Conservation (phyloP, 2,888 invertebrate species). For the Diabrotica balteata region DNA sequence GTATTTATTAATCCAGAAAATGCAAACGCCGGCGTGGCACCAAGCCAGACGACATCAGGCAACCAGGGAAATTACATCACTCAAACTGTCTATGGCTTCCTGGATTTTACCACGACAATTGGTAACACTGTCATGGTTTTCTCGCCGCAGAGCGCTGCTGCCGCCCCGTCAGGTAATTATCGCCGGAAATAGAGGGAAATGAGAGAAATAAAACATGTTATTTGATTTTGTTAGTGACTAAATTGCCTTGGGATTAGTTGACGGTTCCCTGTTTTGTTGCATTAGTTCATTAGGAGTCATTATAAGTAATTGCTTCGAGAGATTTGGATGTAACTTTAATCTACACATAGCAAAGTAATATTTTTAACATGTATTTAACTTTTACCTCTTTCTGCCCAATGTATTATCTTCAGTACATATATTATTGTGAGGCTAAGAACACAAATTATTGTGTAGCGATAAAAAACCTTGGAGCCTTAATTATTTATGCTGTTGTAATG, state of each 20-base stretch:
- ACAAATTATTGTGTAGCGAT: too few species aligned
- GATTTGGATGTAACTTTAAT: neutral
- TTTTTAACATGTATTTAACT: too few species aligned
- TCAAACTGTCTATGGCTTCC: conserved; percentile 91
- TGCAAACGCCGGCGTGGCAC: conserved; percentile 34
- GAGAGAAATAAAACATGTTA: conserved; percentile 12
- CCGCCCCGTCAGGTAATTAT: conserved; percentile 68
- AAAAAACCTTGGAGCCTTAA: too few species aligned
- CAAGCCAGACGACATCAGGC: conserved; percentile 37
- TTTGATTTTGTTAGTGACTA: conserved; percentile 3
- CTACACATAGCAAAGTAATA: neutral
- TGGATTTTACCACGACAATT: conserved; percentile 93
- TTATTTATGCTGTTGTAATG: too few species aligned
- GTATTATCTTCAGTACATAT: too few species aligned
- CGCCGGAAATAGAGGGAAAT: conserved; percentile 9
- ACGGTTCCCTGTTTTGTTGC: neutral
- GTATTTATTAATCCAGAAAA: conserved; percentile 54
- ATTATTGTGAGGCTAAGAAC: too few species aligned
- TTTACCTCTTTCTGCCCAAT: too few species aligned
- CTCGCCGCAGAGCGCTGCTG: conserved; percentile 82
- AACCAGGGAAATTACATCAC: conserved; percentile 68
- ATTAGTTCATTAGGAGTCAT: too few species aligned
- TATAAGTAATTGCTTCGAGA: too few species aligned
- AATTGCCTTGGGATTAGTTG: neutral
- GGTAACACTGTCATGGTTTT: conserved; percentile 95